Evolutionary conservation across 2,797 vertebrate genomes (phyloP), one percentile per base, ranked within the genome.

Genomic region (Silurus aristotelis): DNA sequence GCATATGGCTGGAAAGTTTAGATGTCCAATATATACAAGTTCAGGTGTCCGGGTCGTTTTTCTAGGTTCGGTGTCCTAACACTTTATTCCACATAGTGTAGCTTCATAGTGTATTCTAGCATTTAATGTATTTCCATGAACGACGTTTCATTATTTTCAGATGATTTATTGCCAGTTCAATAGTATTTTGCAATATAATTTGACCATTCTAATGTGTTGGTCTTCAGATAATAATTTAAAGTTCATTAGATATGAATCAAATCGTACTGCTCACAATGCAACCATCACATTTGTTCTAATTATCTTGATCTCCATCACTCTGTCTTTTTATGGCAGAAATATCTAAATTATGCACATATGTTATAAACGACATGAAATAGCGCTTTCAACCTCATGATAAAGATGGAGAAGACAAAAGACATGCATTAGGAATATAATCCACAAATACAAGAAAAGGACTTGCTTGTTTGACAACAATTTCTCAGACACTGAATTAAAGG

Each of bases 211-310:
- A 92, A 93, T 92, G 90, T 91, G 91, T 92, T 89, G 87, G 89
- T 89, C 91, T 89, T 90, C 91, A 91, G 90, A 89, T 88, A 91
- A 94, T 92, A 80, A 92, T 92, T 90, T 87, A 92, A 93, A 92
- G 91, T 94, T 94, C 92, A 94, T 94, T 93, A 94, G 90, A 93
- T 92, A 92, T 94, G 88, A 94, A 95, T 93, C 92, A 92, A 88
- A 86, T 91, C 87, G 91, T 88, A 92, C 92, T 91, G 92, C 90
- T 88, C 92, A 90, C 89, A 89, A 90, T 75, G 67, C 91, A 88
- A 88, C 91, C 91, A 93, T 92, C 93, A 91, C 89, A 92, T 89
- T 86, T 92, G 84, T 83, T 89, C 89, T 93, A 93, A 93, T 88
- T 91, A 86, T 92, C 70, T 38, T 70, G 90, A 93, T 93, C 92